Base-by-base conservation (phyloP, 2,797 vertebrate genomes). In the Lacerta agilis region DNA sequence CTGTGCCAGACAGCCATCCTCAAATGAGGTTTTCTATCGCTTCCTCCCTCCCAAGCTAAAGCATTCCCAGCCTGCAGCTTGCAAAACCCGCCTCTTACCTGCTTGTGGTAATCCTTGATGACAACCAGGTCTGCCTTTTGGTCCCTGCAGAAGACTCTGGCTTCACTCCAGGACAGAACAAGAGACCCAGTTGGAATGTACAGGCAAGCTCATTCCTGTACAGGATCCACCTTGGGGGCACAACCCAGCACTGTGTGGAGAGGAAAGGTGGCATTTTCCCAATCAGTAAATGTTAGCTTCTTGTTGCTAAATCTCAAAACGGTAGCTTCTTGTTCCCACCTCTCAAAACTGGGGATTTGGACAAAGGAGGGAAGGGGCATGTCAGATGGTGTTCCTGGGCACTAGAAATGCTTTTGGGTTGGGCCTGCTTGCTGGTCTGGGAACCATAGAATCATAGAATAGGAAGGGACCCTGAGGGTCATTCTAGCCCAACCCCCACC, bases 71-170 rank as follows among this genome's bases (percentile, higher is more conserved):
- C 8, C 33, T 15, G 36, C 5, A 13, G 45, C 20, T 23, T 61
- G 55, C 69, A n/a, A 81, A 61, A 2, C 5, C 25, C n/a, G 2
- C 11, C 27, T 58, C 71, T 80, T 81, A 90, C 90, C 80, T 91
- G 90, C 75, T 91, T 91, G 27, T 66, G 83, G 84, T 91, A 41
- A 73, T 91, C 84, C 67, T 73, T 36, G 66, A 91, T 88, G 79
- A 88, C 80, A 11, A 88, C 71, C 33, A 91, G 8, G 3, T 88
- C 83, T 55, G 87, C 90, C 1, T 58, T 83, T 27, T 78, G 45
- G 66, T 82, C 90, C 43, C 55, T 79, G 20, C 90, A 91, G 75
- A 91, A 88, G 67, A 72, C 9, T 29, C 73, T 79, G 55, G 90
- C 87, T 76, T 86, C 71, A 3, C 66, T 83, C 90, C 90, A 91